Conservation (phyloP, 2,888 invertebrate genomes). For the Vesta saturnalis region DNA sequence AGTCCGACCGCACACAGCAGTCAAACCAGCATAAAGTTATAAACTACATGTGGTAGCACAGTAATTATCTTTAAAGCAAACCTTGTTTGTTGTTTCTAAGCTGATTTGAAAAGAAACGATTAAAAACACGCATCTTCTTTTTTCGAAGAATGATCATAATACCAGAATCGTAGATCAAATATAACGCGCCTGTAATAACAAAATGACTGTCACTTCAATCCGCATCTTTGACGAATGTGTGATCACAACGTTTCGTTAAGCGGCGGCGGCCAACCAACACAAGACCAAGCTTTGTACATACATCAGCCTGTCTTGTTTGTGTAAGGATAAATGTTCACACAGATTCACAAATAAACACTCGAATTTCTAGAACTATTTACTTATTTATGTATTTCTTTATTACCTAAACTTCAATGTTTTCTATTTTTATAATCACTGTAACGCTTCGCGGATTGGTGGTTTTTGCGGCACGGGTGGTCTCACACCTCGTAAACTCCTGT, state of each 20-base stretch:
- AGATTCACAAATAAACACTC: slow-evolving; percentile 62
- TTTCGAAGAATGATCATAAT: slow-evolving; percentile 47
- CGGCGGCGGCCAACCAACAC: slow-evolving; percentile 2
- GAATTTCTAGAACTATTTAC: slow-evolving; percentile 62
- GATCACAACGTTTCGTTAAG: slow-evolving; percentile 34
- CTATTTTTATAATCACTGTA: slow-evolving; percentile 55
- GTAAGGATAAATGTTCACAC: slow-evolving; percentile 58
- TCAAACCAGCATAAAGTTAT: slow-evolving; percentile 53
- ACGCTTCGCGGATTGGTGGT: slow-evolving; percentile 49
- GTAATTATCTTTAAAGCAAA: slow-evolving; percentile 46
- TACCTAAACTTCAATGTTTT: slow-evolving; percentile 55
- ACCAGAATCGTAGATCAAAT: slow-evolving; percentile 58
- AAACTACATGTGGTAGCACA: slow-evolving; percentile 55
- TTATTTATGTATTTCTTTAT: slow-evolving; percentile 61
- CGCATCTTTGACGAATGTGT: slow-evolving; percentile 54
- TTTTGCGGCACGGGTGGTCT: slow-evolving; percentile 49
- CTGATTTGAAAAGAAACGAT: slow-evolving; percentile 55
- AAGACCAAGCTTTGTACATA: slow-evolving; percentile 44
- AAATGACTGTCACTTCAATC: slow-evolving; percentile 61
- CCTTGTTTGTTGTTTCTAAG: slow-evolving; percentile 59
- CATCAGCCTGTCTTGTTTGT: slow-evolving; percentile 47
- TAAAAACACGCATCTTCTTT: slow-evolving; percentile 46
- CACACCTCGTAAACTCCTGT: slow-evolving; percentile 51
- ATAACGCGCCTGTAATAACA: slow-evolving; percentile 61
- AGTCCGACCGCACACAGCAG: slow-evolving; percentile 45